These are phyloP conservation scores for Phymatocera aterrima DNA, from an alignment of 2,888 invertebrate genomes.

Conservation along the genomic window DNA sequence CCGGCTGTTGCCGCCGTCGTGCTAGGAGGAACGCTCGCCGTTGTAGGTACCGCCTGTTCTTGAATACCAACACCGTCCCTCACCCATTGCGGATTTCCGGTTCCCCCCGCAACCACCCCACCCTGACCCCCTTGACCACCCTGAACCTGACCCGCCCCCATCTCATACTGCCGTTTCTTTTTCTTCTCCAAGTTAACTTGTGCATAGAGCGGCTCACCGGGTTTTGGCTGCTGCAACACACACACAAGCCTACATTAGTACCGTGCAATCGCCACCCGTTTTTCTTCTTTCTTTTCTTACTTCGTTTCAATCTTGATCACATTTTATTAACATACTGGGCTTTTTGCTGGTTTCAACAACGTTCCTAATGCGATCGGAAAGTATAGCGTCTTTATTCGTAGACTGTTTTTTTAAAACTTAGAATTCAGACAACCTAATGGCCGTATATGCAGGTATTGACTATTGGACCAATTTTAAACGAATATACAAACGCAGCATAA, in stretches of 20 bases:
- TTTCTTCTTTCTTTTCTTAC: conserved; percentile 1
- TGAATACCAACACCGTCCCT: conserved; percentile 58
- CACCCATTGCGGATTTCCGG: conserved; percentile 64
- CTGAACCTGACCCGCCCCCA: conserved; percentile 72
- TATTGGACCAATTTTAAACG: neutral
- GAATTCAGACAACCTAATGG: too few species aligned
- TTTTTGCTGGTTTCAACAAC: conserved; percentile 47
- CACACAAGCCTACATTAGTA: conserved; percentile 69
- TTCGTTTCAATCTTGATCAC: conserved; percentile 6
- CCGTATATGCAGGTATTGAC: too few species aligned
- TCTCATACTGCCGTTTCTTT: conserved; percentile 76
- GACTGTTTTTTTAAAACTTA: neutral
- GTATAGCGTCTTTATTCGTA: neutral
- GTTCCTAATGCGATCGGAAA: conserved; percentile 42
- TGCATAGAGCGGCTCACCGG: conserved; percentile 80
- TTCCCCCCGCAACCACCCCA: conserved; percentile 53
- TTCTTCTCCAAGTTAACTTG: conserved; percentile 81
- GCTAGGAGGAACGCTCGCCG: conserved; percentile 69
- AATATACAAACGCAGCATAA: neutral
- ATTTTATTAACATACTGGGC: conserved; percentile 31
- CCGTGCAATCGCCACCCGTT: conserved; percentile 44
- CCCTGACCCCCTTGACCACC: conserved; percentile 59
- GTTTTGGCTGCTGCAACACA: conserved; percentile 76
- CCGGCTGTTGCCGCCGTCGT: conserved; percentile 71
- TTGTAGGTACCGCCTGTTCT: conserved; percentile 58